Evolutionary conservation across 2,113 vertebrate genomes (phyloP).

Genomic region (Hemiprocne comata): DNA sequence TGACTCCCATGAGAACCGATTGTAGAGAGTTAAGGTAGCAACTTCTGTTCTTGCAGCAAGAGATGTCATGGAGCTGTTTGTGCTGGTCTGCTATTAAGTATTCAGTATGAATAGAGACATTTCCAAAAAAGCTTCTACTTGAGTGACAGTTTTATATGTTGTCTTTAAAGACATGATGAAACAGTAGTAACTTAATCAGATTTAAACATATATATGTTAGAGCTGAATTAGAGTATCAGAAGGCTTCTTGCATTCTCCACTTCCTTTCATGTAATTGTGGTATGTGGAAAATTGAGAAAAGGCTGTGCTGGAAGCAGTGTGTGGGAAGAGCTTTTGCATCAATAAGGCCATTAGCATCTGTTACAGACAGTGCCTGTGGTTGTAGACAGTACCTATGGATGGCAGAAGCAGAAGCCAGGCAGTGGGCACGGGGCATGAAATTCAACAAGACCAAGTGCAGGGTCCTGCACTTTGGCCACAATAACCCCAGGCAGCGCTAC

Average conservation of each 20-base stretch:
- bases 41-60: neutral
- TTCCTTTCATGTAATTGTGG: neutral
- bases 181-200: neutral
- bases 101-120: neutral
- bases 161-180: neutral
- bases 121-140: neutral
- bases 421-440: too few relatives aligned
- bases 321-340: neutral
- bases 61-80: neutral
- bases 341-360: neutral
- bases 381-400: neutral
- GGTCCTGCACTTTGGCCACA: too few relatives aligned
- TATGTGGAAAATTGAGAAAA: neutral
- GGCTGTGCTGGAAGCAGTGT: neutral
- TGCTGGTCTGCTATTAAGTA: neutral
- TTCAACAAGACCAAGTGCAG: too few relatives aligned
- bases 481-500: too few relatives aligned
- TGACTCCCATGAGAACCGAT: neutral
- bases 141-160: neutral
- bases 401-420: neutral
- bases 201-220: neutral
- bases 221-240: neutral
- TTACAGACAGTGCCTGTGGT: neutral
- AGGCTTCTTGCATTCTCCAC: neutral
- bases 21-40: neutral